Conservation (phyloP, 2,113 vertebrate species). For the Campylomormyrus tamandua region DNA sequence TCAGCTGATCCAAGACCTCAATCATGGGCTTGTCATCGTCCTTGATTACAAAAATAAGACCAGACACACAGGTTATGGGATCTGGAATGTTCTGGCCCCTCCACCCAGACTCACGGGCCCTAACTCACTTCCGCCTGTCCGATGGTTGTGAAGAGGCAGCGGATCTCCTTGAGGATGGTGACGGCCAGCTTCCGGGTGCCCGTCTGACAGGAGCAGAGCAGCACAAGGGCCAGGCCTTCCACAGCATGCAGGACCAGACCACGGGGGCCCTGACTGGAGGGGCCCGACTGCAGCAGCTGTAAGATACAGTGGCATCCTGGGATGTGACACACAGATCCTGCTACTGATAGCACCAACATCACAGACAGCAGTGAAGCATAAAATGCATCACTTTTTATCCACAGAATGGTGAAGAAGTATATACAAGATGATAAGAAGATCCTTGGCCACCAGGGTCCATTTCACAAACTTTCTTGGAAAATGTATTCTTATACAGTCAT, state of each 20-base stretch:
- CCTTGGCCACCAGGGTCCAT: neutral
- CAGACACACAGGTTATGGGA: neutral
- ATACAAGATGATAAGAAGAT: neutral
- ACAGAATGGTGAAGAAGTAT: neutral
- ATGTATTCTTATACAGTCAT: neutral
- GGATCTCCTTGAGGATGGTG: constrained; percentile 85
- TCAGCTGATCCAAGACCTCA: constrained; percentile 95
- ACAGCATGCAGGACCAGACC: constrained; percentile 86
- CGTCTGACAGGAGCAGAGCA: constrained; percentile 91
- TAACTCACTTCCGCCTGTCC: constrained; percentile 83
- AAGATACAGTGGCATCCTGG: constrained; percentile 5
- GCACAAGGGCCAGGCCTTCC: constrained; percentile 85
- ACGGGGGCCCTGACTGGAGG: constrained; percentile 76
- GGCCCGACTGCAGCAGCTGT: constrained; percentile 68
- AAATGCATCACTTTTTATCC: neutral
- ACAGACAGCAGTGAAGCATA: neutral
- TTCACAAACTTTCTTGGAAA: too few relatives aligned
- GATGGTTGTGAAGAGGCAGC: constrained; percentile 81
- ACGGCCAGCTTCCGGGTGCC: constrained; percentile 92
- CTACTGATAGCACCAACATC: neutral
- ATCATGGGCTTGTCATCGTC: constrained; percentile 99
- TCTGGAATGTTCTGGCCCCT: neutral
- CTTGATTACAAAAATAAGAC: constrained; percentile 47
- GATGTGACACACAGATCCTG: neutral
- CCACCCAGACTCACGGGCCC: neutral